These are phyloP conservation scores for Polydesmus complanatus DNA, from an alignment of 2,888 invertebrate species.

Conservation along the genomic window DNA sequence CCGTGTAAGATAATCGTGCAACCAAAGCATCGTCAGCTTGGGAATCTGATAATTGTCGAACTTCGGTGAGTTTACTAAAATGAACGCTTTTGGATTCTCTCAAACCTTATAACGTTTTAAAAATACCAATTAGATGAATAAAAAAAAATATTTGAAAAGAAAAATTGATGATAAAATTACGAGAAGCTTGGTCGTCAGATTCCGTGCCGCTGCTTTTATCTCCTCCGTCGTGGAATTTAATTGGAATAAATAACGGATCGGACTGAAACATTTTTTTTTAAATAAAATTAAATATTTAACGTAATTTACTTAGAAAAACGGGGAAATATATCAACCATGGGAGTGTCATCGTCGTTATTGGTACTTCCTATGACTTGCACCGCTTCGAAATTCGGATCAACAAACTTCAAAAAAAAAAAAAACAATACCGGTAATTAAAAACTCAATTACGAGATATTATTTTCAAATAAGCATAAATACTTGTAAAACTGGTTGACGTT, in stretches of 20 bases:
- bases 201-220: slow-evolving; percentile 56
- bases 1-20: slow-evolving; percentile 86
- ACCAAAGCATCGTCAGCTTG: slow-evolving; percentile 83
- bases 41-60: slow-evolving; percentile 32
- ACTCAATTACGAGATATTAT: background rate
- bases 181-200: slow-evolving; percentile 65
- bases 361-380: background rate
- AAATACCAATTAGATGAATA: no score
- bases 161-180: slow-evolving; percentile 9
- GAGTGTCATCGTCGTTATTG: slow-evolving; percentile 3
- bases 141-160: no score
- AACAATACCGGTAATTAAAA: background rate
- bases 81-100: slow-evolving; percentile 56
- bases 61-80: slow-evolving; percentile 65
- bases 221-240: slow-evolving; percentile 58
- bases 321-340: slow-evolving; percentile 12
- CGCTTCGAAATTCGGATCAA: slow-evolving; percentile 15
- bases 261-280: no score
- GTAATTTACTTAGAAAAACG: no score
- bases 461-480: background rate
- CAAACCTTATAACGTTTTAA: slow-evolving; percentile 11
- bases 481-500: slow-evolving; percentile 37
- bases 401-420: slow-evolving; percentile 1
- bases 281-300: no score
- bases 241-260: slow-evolving; percentile 81